Evolutionary conservation across 2,888 invertebrate genomes (phyloP), one percentile per base, ranked within the genome.

Genomic region (Andrena haemorrhoa): DNA sequence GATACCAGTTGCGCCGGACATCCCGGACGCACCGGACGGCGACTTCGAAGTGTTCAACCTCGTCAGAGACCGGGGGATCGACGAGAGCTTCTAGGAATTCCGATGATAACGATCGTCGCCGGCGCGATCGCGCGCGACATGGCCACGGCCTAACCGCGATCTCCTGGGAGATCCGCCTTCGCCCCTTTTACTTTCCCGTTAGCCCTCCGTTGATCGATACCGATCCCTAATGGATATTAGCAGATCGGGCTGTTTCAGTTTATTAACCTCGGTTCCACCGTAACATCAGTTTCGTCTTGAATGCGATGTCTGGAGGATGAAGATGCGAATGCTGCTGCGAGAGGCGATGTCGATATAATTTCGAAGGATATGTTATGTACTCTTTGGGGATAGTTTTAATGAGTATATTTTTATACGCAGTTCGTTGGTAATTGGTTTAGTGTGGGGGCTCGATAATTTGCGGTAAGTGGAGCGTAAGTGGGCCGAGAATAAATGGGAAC

Each of bases 31-130:
- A 33, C 85, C 87, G 12, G 90, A 90, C 53, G 88, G 86, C 49
- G 90, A 91, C 69, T 90, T 92, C 70, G 92, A 93, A 72, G 88
- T 93, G 73, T 92, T 92, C 85, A 90, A 91, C 79, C 87, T 90
- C 31, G 90, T 84, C 72, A 89, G 88, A 12, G 90, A 91, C 71
- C 91, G 90, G 31, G 91, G 90, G 56, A 90, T 92, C 85, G 92
- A 92, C 71, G 92, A 90, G 76, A 91, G 88, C 77, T 92, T 93
- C 84, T 92, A 91, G 89, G 83, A 47, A 51, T 49, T 75, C 56
- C 69, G 72, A 83, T 73, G 70, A 77, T 64, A 69, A 83, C 66
- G 77, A 66, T 81, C 75, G 20, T 73, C 74, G 51, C 41, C 41
- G 8, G 51, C 47, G 69, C 70, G 10, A 58, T 69, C 63, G 69